These are phyloP conservation scores for Heliothis subflexa DNA, from an alignment of 1,140 invertebrate genomes.

Conservation along the genomic window DNA sequence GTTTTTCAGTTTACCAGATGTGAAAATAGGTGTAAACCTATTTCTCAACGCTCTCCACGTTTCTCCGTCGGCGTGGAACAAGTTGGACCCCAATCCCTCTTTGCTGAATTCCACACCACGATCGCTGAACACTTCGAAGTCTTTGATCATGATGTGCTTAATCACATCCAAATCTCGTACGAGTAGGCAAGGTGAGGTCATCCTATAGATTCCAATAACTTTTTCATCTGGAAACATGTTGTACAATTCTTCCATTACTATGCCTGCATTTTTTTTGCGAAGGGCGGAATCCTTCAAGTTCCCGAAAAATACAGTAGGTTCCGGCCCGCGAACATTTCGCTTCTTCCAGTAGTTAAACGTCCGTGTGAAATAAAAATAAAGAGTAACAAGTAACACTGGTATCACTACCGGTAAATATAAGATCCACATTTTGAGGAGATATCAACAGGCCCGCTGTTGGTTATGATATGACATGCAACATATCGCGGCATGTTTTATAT, in stretches of 20 bases:
- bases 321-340: slow-evolving; percentile 50
- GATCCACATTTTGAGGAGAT: neutral
- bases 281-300: slow-evolving; percentile 50
- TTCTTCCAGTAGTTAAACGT: slow-evolving; percentile 54
- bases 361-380: slow-evolving; percentile 50
- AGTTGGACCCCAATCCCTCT: slow-evolving; percentile 81
- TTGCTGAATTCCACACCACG: slow-evolving; percentile 79
- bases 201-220: slow-evolving; percentile 62
- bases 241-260: slow-evolving; percentile 50
- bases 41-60: slow-evolving; percentile 86
- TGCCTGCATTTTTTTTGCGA: slow-evolving; percentile 35
- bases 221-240: slow-evolving; percentile 53
- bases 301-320: slow-evolving; percentile 51
- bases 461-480: neutral
- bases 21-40: slow-evolving; percentile 86
- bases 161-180: slow-evolving; percentile 87
- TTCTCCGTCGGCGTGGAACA: slow-evolving; percentile 79
- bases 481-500: neutral
- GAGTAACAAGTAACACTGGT: neutral
- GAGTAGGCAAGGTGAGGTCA: slow-evolving; percentile 78
- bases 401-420: slow-evolving; percentile 17
- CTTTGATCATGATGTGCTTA: slow-evolving; percentile 87
- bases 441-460: neutral
- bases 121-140: slow-evolving; percentile 86
- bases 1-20: slow-evolving; percentile 74